Conservation (phyloP, 2,888 invertebrate genomes). For the Ochropleura plecta region DNA sequence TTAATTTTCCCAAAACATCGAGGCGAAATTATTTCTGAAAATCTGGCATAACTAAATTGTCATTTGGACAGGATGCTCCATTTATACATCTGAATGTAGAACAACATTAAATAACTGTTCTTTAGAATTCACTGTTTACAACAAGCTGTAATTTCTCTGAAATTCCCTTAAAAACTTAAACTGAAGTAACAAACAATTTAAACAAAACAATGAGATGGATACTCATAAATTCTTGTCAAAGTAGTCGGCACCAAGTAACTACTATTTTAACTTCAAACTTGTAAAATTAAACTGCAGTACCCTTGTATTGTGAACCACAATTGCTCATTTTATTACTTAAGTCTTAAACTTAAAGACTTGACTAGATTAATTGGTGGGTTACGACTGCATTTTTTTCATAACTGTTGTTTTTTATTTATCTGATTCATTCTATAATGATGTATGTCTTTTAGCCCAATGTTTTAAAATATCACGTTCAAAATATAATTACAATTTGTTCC, state of each 20-base stretch:
- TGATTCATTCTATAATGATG: not conserved
- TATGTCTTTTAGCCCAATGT: not conserved
- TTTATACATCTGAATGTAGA: not conserved
- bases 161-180: not conserved
- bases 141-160: not conserved
- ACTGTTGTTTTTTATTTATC: not conserved
- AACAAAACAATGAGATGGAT: conserved; percentile 6
- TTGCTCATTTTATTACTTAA: conserved; percentile 2
- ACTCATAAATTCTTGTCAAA: conserved; percentile 23
- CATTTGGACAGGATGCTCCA: not conserved
- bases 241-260: conserved; percentile 5
- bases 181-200: conserved; percentile 2
- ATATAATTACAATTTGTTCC: no score
- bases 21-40: not conserved
- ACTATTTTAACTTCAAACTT: conserved; percentile 30
- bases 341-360: conserved; percentile 7
- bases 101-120: not conserved
- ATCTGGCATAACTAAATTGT: not conserved
- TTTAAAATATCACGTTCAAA: not conserved
- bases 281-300: conserved; percentile 5
- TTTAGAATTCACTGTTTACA: not conserved
- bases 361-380: not conserved
- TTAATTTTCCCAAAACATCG: not conserved
- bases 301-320: conserved; percentile 9
- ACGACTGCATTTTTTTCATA: not conserved